These are phyloP conservation scores for Acheta domesticus DNA, from an alignment of 2,888 invertebrate genomes.

Conservation along the genomic window DNA sequence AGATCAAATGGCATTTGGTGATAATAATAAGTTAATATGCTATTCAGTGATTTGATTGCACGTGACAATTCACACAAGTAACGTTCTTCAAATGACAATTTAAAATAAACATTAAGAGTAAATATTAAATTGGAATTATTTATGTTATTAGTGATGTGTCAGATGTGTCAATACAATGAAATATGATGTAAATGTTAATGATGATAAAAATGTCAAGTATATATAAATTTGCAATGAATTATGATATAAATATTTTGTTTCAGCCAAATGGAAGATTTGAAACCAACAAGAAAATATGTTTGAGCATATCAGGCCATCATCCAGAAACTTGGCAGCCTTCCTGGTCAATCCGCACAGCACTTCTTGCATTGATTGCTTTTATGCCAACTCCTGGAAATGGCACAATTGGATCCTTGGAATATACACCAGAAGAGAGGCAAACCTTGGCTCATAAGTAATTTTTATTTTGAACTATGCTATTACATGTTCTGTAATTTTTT, in stretches of 20 bases:
- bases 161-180: too few relatives aligned
- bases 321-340: constrained; percentile 98
- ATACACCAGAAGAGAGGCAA: constrained; percentile 78
- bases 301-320: constrained; percentile 93
- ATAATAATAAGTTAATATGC: too few relatives aligned
- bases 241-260: constrained; percentile 37
- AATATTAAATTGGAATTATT: too few relatives aligned
- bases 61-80: background rate
- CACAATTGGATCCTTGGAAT: constrained; percentile 88
- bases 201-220: too few relatives aligned
- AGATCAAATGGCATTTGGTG: too few relatives aligned
- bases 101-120: too few relatives aligned
- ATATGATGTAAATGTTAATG: too few relatives aligned
- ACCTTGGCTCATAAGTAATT: constrained; percentile 70
- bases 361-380: constrained; percentile 88
- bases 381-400: constrained; percentile 89
- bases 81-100: too few relatives aligned
- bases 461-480: constrained; percentile 30
- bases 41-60: background rate
- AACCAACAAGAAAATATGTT: constrained; percentile 88
- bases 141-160: too few relatives aligned
- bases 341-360: constrained; percentile 91
- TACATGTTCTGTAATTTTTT: constrained; percentile 25
- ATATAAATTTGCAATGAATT: too few relatives aligned
- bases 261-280: constrained; percentile 93